A percentile compares a stretch with the other conserved stretches of the same genome.
These are phyloP conservation scores for Hoplostethus mediterraneus DNA, from an alignment of 2,797 vertebrate species.

Conservation along the genomic window DNA sequence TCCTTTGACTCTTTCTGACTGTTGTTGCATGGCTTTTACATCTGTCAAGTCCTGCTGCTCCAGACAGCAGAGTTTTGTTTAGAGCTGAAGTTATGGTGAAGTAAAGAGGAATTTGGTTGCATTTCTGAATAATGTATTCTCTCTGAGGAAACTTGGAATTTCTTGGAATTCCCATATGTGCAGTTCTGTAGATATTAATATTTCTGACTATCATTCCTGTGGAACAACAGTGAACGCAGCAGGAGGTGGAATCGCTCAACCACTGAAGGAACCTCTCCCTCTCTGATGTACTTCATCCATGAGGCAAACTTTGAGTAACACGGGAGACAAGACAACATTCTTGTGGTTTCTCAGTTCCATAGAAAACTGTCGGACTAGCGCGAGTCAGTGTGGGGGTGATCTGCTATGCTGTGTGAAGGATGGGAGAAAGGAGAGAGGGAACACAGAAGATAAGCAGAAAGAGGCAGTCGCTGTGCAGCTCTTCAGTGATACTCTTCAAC, in stretches of 20 bases:
- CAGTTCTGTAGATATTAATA: conserved; percentile 30
- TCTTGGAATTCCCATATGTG: conserved; percentile 13
- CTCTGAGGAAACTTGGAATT: conserved; percentile 10
- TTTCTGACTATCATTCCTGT: conserved; percentile 28
- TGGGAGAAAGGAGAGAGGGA: background rate
- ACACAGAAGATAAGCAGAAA: background rate
- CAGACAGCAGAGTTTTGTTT: conserved; percentile 11
- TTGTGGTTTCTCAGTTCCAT: conserved; percentile 14
- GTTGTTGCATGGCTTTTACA: background rate
- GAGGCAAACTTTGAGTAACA: conserved; percentile 35
- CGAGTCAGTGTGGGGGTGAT: conserved; percentile 47
- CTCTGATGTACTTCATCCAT: conserved; percentile 27
- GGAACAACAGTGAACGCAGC: conserved; percentile 33
- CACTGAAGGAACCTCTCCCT: conserved; percentile 25
- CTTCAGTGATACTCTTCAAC: conserved; percentile 3
- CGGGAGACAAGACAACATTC: conserved; percentile 35
- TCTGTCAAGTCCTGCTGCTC: background rate
- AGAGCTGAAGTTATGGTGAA: background rate
- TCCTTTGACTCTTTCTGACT: conserved; percentile 24
- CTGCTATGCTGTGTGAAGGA: conserved; percentile 32
- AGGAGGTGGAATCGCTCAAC: conserved; percentile 22
- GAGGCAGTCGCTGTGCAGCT: background rate
- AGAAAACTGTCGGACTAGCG: conserved; percentile 29
- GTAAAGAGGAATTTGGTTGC: background rate
- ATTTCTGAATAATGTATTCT: conserved; percentile 31